Conservation (phyloP, 1,140 invertebrate species). For the Drosophila bifasciata region DNA sequence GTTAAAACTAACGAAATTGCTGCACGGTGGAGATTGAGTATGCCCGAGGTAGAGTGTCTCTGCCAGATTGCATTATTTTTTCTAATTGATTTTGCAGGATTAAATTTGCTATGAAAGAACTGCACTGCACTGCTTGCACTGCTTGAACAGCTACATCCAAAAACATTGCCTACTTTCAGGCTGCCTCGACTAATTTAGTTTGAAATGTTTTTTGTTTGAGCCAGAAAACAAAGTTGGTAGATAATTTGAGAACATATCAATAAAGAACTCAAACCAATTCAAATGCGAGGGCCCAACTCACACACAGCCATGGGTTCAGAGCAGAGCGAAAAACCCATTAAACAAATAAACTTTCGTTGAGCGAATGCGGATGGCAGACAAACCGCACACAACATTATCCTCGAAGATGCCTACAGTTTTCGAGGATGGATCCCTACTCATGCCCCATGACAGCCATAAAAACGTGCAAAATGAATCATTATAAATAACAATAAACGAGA, state of each 20-base stretch:
- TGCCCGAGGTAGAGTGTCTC: conserved; percentile 12
- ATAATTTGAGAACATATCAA: conserved; percentile 50
- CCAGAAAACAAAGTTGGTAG: conserved; percentile 29
- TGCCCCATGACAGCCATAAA: conserved; percentile 67
- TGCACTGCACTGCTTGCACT: conserved; percentile 23
- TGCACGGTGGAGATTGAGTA: not conserved
- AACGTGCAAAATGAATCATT: conserved; percentile 78
- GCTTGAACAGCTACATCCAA: not conserved
- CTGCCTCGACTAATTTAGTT: conserved; percentile 1
- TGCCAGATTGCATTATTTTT: conserved; percentile 44
- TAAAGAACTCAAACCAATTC: conserved; percentile 8
- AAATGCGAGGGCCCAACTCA: too few species aligned
- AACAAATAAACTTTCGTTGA: conserved; percentile 48
- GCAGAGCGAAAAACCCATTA: conserved; percentile 26
- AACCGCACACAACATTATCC: conserved; percentile 50
- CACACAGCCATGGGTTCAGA: not conserved
- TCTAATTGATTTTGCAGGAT: conserved; percentile 52
- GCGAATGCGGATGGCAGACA: conserved; percentile 43
- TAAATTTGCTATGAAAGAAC: conserved; percentile 27
- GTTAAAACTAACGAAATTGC: conserved; percentile 11
- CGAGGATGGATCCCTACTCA: conserved; percentile 40
- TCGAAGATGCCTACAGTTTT: conserved; percentile 26
- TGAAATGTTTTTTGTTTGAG: not conserved
- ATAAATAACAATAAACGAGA: conserved; percentile 80
- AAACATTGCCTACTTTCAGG: conserved; percentile 39